These are phyloP conservation scores for Rhamphomyia laevipes DNA, from an alignment of 2,888 invertebrate species.

Conservation along the genomic window DNA sequence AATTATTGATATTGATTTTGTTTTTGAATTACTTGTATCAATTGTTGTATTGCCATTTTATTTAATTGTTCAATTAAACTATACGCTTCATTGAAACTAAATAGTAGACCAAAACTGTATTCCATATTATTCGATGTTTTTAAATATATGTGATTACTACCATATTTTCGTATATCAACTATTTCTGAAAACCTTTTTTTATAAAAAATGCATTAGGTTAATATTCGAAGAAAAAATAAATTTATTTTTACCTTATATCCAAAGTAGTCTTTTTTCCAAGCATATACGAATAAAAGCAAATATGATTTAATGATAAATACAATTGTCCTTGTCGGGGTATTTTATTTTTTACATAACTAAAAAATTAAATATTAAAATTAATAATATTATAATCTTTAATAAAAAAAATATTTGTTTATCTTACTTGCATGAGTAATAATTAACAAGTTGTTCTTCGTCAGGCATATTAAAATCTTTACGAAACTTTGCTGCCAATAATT, in stretches of 20 bases:
- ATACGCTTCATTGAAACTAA: conserved; percentile 81
- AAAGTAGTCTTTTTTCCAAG: conserved; percentile 83
- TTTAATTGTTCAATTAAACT: conserved; percentile 88
- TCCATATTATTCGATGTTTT: conserved; percentile 69
- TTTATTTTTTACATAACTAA: conserved; percentile 84
- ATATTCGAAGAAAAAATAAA: background rate
- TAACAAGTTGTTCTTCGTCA: conserved; percentile 89
- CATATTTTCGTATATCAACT: conserved; percentile 64
- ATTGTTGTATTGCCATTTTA: conserved; percentile 91
- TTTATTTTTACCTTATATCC: conserved; percentile 65
- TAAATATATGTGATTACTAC: conserved; percentile 70
- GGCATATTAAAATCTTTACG: conserved; percentile 82
- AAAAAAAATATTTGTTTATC: conserved; percentile 13
- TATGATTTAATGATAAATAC: conserved; percentile 90
- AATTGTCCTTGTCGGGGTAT: conserved; percentile 94
- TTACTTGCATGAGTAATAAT: conserved; percentile 88
- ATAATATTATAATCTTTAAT: background rate
- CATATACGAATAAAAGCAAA: conserved; percentile 93
- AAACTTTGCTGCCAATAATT: conserved; percentile 82
- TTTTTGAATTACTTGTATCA: conserved; percentile 26
- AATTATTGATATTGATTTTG: no score
- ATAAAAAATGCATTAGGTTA: background rate
- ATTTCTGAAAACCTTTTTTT: conserved; percentile 55
- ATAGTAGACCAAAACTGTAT: conserved; percentile 85
- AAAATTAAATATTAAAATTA: conserved; percentile 20